phyloP scores from a whole-genome alignment of 2,888 invertebrate species.

The Abscondita cerata region DNA sequence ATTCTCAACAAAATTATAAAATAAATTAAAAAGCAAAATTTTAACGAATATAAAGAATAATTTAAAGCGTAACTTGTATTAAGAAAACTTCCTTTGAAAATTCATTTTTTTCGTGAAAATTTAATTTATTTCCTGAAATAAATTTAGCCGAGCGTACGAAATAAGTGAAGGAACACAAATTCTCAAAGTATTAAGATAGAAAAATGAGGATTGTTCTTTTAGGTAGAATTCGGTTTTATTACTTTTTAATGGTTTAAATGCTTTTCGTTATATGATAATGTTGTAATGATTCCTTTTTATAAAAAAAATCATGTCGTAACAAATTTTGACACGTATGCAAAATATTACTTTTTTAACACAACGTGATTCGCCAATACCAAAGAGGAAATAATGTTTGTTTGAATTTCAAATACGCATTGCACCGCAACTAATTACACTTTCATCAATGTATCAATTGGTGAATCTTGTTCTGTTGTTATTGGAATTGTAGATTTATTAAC shows the following conservation, averaged over 20 bases:
- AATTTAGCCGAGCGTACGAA: conserved; percentile 25
- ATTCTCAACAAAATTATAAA: conserved; percentile 10
- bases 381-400: too few relatives aligned
- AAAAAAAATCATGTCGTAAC: too few relatives aligned
- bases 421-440: too few relatives aligned
- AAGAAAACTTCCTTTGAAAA: conserved; percentile 29
- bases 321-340: too few relatives aligned
- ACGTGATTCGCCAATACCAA: too few relatives aligned
- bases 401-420: too few relatives aligned
- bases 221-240: conserved; percentile 18
- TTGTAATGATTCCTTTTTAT: too few relatives aligned
- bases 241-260: conserved; percentile 8
- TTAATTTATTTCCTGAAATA: conserved; percentile 42
- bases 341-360: too few relatives aligned
- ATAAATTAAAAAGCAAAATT: neutral
- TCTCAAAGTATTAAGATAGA: conserved; percentile 21
- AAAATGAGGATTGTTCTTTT: conserved; percentile 21
- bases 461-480: too few relatives aligned
- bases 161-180: conserved; percentile 26
- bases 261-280: too few relatives aligned
- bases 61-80: conserved; percentile 15
- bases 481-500: too few relatives aligned
- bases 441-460: too few relatives aligned
- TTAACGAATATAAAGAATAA: conserved; percentile 10
- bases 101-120: conserved; percentile 39